A percentile compares a stretch with the other conserved stretches of the same genome.
Conservation (phyloP, 2,797 vertebrate genomes). For the Chelon labrosus region DNA sequence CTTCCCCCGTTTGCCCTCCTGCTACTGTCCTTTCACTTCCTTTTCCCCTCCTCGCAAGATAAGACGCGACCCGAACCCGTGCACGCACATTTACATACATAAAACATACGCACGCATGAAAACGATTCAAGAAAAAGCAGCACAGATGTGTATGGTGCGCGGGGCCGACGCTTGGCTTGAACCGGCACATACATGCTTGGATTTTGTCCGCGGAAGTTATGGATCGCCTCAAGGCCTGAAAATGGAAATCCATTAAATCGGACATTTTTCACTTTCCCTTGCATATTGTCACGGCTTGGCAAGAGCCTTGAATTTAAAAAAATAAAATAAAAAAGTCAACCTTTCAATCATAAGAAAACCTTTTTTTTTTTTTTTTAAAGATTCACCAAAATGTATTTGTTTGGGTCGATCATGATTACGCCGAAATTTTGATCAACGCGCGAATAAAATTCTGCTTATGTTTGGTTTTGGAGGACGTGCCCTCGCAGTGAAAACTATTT, state of each 20-base stretch:
- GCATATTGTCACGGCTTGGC: conserved; percentile 48
- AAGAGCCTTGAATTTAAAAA: conserved; percentile 7
- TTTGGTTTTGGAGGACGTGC: too few species aligned
- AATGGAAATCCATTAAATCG: conserved; percentile 61
- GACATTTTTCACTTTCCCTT: conserved; percentile 52
- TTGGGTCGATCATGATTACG: neutral
- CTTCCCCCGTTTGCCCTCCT: conserved; percentile 35
- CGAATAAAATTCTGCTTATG: too few species aligned
- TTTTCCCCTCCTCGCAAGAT: conserved; percentile 1
- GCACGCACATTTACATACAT: conserved; percentile 3
- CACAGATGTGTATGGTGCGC: conserved; percentile 25
- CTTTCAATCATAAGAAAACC: neutral
- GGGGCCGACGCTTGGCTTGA: conserved; percentile 29
- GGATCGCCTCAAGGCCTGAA: conserved; percentile 45
- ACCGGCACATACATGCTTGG: conserved; percentile 19
- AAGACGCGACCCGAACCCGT: neutral
- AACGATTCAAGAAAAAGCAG: conserved; percentile 39
- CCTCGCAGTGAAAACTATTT: too few species aligned
- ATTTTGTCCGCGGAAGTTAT: conserved; percentile 42
- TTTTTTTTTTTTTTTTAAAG: neutral
- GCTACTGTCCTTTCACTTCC: conserved; percentile 1
- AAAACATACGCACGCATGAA: conserved; percentile 25
- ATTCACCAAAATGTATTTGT: conserved; percentile 11
- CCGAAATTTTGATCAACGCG: neutral
- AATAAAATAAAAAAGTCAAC: neutral